A percentile compares a stretch with the other conserved stretches of the same genome.
Evolutionary conservation across 2,888 invertebrate genomes (phyloP).

Genomic region (Xestia ashworthii): DNA sequence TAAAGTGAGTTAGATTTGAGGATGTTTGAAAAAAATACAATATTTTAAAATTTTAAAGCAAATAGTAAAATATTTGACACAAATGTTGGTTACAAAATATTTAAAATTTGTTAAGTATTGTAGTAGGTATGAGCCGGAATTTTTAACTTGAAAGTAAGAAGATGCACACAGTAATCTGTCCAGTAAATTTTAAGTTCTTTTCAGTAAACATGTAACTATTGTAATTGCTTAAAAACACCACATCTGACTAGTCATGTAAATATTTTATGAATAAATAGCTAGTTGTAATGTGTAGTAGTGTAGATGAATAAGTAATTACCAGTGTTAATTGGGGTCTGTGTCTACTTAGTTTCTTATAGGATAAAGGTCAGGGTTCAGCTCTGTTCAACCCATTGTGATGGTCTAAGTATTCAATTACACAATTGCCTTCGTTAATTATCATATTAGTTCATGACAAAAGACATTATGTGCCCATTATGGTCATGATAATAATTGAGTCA

Average conservation of each 20-base stretch:
- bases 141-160: conserved; percentile 23
- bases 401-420: conserved; percentile 62
- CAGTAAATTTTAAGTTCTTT: conserved; percentile 60
- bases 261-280: conserved; percentile 62
- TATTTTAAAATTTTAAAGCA: conserved; percentile 1
- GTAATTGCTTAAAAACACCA: conserved; percentile 66
- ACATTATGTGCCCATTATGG: conserved; percentile 35
- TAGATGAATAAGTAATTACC: conserved; percentile 57
- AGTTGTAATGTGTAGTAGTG: conserved; percentile 61
- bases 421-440: conserved; percentile 58
- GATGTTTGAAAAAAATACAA: conserved; percentile 40
- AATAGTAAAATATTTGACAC: conserved; percentile 1
- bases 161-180: conserved; percentile 60
- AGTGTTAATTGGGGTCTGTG: conserved; percentile 56
- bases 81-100: conserved; percentile 29
- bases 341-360: conserved; percentile 58
- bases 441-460: conserved; percentile 56
- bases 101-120: conserved; percentile 20
- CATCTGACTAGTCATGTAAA: conserved; percentile 75
- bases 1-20: conserved; percentile 18
- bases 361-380: conserved; percentile 64
- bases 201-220: conserved; percentile 41
- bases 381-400: conserved; percentile 57
- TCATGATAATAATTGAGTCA: conserved; percentile 26
- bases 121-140: conserved; percentile 20